Evolutionary conservation across 2,888 invertebrate genomes (phyloP).

Genomic region (Xestia ashworthii): DNA sequence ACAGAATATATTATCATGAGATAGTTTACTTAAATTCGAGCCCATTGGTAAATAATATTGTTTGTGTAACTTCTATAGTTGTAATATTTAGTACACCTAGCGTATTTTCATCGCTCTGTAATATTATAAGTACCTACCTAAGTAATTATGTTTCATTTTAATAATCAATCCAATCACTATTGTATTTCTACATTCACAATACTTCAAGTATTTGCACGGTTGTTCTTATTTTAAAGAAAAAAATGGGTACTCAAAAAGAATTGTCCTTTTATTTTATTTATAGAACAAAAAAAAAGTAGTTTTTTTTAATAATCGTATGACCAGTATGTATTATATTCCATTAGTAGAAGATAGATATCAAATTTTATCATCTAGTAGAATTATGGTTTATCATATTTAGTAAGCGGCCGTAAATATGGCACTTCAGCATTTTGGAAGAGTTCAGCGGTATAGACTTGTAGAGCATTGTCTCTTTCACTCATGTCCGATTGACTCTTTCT

Average conservation of each 20-base stretch:
- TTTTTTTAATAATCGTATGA: slow-evolving; percentile 18
- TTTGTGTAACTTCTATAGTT: slow-evolving; percentile 45
- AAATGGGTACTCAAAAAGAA: slow-evolving; percentile 11
- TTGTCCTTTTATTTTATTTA: neutral
- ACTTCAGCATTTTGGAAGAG: neutral
- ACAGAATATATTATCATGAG: neutral
- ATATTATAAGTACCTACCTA: slow-evolving; percentile 53
- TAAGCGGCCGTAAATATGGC: slow-evolving; percentile 5
- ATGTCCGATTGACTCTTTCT: neutral
- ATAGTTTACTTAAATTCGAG: neutral
- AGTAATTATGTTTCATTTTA: slow-evolving; percentile 37
- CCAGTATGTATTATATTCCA: slow-evolving; percentile 57
- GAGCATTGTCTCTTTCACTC: neutral
- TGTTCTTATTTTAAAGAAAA: neutral
- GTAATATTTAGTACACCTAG: slow-evolving; percentile 56
- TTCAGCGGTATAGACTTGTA: neutral
- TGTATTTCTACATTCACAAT: slow-evolving; percentile 40
- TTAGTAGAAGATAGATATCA: slow-evolving; percentile 32
- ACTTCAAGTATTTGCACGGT: slow-evolving; percentile 52
- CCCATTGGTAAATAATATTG: slow-evolving; percentile 5
- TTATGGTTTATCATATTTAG: slow-evolving; percentile 23
- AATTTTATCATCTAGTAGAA: slow-evolving; percentile 34
- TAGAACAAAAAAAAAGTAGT: slow-evolving; percentile 33
- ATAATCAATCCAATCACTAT: slow-evolving; percentile 35
- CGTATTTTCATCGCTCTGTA: slow-evolving; percentile 52